Evolutionary conservation across 2,113 vertebrate genomes (phyloP).

Genomic region (Thermophis baileyi): DNA sequence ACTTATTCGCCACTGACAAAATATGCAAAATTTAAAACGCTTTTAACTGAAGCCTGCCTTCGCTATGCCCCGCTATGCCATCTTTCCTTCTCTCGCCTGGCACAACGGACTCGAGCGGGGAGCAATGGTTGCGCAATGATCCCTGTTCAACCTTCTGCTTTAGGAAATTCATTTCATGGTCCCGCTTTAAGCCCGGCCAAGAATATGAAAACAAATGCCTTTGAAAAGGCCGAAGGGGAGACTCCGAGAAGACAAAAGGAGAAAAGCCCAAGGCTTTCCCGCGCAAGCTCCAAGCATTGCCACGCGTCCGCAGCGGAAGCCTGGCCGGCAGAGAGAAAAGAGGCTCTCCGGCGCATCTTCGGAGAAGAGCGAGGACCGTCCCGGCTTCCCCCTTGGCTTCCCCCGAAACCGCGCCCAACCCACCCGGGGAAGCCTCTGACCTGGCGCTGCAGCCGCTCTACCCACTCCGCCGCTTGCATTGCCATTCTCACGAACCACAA

Average conservation of each 20-base stretch:
- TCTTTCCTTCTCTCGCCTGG: neutral
- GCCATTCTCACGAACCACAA: constrained; percentile 69
- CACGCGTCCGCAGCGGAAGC: neutral
- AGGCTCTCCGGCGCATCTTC: neutral
- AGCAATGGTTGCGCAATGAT: neutral
- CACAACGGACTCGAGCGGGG: neutral
- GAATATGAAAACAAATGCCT: neutral
- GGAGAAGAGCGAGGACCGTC: neutral
- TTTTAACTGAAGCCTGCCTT: neutral
- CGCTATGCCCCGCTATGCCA: neutral
- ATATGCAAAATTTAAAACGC: neutral
- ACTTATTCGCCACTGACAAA: neutral
- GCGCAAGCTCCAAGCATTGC: neutral
- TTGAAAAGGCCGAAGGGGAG: neutral
- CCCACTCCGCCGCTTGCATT: constrained; percentile 64
- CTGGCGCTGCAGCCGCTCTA: constrained; percentile 79
- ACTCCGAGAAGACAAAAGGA: neutral
- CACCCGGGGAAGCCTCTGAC: constrained; percentile 54
- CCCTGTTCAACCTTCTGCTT: neutral
- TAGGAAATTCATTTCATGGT: neutral
- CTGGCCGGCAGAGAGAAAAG: neutral
- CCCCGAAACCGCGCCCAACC: too few species aligned
- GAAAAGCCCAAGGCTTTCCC: neutral
- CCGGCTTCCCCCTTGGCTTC: too few species aligned
- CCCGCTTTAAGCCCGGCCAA: neutral